These are phyloP conservation scores for Cynaeus angustus DNA, from an alignment of 2,888 invertebrate genomes.

Conservation along the genomic window DNA sequence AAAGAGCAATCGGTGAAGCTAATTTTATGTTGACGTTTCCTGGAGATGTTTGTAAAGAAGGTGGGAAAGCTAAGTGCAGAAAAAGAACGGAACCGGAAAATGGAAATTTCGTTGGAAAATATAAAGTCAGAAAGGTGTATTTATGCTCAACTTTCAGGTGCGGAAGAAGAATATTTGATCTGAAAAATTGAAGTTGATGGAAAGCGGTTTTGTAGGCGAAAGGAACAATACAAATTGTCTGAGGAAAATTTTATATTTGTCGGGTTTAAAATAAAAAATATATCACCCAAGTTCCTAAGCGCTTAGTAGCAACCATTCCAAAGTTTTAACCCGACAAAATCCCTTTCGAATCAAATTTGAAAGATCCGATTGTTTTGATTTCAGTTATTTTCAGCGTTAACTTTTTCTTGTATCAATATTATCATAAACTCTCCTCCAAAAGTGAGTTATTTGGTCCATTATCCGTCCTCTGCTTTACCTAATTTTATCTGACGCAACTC, in stretches of 20 bases:
- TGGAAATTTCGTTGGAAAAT: neutral
- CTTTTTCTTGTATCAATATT: no score
- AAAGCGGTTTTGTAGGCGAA: neutral
- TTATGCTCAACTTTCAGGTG: neutral
- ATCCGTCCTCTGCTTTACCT: conserved; percentile 5
- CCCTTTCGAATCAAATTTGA: no score
- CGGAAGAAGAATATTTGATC: neutral
- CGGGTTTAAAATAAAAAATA: no score
- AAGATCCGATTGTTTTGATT: no score
- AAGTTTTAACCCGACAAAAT: no score
- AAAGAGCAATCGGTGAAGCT: conserved; percentile 3
- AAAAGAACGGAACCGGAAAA: conserved; percentile 1
- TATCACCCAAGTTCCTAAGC: no score
- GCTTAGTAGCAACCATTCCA: no score
- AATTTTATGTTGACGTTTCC: conserved; percentile 8
- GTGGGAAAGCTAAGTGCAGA: conserved; percentile 1
- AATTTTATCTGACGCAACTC: conserved; percentile 1
- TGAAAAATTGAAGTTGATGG: conserved; percentile 2
- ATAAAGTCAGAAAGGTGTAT: conserved; percentile 1
- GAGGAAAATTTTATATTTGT: no score
- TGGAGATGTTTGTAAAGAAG: conserved; percentile 2
- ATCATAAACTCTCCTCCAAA: no score
- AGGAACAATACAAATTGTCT: neutral
- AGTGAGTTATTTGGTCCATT: neutral
- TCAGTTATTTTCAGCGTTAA: no score